Base-by-base conservation (phyloP, 1,140 invertebrate species). In the Saccostrea cuccullata region DNA sequence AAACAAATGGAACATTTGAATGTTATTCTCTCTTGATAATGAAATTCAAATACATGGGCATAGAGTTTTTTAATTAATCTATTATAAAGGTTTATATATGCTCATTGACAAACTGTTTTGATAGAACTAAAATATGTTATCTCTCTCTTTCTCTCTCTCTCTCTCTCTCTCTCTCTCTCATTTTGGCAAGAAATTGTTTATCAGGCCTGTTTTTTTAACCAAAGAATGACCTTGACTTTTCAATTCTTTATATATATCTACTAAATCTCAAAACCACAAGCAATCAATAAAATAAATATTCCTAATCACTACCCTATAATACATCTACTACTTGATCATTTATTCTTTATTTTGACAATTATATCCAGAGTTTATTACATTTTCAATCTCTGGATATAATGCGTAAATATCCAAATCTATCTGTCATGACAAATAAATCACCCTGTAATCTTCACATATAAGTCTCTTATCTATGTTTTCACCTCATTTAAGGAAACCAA, bases 351-450 rank as follows among this genome's bases (percentile, higher is more conserved):
- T 77, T 30, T 77, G 70, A 77, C 70, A 77, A 77, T 9, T 11
- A 36, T 77, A 77, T 30, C 70, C 70, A 26, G 23, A 77, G 70
- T 30, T 77, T 15, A 77, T 77, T 36, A 77, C 70, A 4, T 64
- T 77, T 77, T 77, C 26, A 15, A 77, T 77, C 70, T 30, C 30
- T 77, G 70, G 70, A 26, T 30, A 13, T 30, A 30, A 36, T 36
- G 26, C 23, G 26, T 77, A 77, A 77, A 77, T 77, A 30, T 15
- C 6, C 26, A 77, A 77, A 77, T 77, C 26, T 26, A 77, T 77
- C 67, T 73, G 67, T 73, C 67, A 73, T 11, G 23, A 13, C 70
- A 15, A 77, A 77, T 77, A 77, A 77, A 77, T 77, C 70, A 26
- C 26, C 2, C 70, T 36, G 13, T 30, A 15, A 30, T 73, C 26